Conservation (phyloP, 2,888 invertebrate species). For the Himalopsyche anomala region DNA sequence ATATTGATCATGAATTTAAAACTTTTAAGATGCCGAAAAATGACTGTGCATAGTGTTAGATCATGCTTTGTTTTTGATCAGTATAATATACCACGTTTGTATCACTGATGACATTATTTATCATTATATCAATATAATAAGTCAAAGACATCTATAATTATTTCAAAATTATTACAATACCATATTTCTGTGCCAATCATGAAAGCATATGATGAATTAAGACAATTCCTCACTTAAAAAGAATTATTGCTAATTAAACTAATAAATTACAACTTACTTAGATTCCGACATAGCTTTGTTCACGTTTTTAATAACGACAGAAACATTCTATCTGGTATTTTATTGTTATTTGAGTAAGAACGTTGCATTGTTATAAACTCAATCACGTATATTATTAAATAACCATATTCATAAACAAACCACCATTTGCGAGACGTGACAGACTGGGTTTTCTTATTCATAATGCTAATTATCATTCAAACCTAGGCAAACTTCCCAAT, state of each 20-base stretch:
- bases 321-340: constrained; percentile 9
- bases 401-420: constrained; percentile 65
- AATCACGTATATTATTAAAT: constrained; percentile 65
- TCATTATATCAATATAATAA: no score
- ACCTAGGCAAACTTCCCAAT: constrained; percentile 21
- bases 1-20: no score
- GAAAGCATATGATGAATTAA: neutral
- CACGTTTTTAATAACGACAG: constrained; percentile 15
- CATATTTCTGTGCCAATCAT: no score
- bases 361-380: constrained; percentile 46
- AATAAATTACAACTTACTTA: neutral
- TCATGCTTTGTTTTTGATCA: no score
- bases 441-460: neutral
- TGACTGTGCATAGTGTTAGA: no score
- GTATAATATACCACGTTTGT: no score
- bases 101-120: no score
- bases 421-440: constrained; percentile 55
- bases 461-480: constrained; percentile 31
- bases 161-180: no score
- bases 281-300: neutral
- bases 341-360: constrained; percentile 18
- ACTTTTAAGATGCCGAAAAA: no score
- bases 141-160: no score
- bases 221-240: neutral
- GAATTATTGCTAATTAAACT: constrained; percentile 5